Evolutionary conservation across 2,888 invertebrate genomes (phyloP).

Genomic region (Diadromus collaris): DNA sequence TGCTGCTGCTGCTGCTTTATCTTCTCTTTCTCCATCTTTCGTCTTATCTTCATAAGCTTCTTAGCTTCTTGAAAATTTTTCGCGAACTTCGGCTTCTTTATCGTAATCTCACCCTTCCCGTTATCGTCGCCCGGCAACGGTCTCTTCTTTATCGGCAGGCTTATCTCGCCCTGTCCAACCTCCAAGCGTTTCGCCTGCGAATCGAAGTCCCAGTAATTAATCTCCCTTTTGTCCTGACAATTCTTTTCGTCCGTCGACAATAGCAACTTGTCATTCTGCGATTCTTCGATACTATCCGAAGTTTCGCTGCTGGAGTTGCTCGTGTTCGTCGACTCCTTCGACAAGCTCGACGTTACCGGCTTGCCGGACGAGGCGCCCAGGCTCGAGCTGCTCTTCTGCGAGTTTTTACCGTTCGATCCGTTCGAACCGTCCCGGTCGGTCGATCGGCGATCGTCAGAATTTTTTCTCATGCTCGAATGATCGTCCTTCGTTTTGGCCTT

Average conservation of each 20-base stretch:
- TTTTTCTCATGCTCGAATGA: conserved; percentile 86
- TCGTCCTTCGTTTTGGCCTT: conserved; percentile 84
- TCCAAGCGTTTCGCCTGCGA: conserved; percentile 60
- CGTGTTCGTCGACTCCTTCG: conserved; percentile 81
- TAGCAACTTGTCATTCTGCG: conserved; percentile 59
- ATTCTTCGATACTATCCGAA: conserved; percentile 74
- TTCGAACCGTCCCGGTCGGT: conserved; percentile 92
- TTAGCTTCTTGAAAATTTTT: conserved; percentile 86
- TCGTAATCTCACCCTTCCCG: conserved; percentile 71
- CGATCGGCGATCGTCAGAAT: conserved; percentile 85
- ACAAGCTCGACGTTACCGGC: conserved; percentile 79
- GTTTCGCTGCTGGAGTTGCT: conserved; percentile 80
- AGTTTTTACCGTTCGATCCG: conserved; percentile 81
- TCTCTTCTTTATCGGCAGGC: conserved; percentile 76
- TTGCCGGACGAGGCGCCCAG: conserved; percentile 79
- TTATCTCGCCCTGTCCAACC: conserved; percentile 64
- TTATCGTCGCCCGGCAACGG: conserved; percentile 55
- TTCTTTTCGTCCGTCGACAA: conserved; percentile 12
- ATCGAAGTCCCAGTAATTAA: conserved; percentile 13
- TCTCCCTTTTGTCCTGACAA: neutral
- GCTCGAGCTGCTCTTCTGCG: conserved; percentile 79
- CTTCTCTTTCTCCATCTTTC: conserved; percentile 84
- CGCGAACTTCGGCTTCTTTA: conserved; percentile 86
- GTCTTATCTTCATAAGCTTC: conserved; percentile 85
- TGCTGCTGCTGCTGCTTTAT: conserved; percentile 78